Evolutionary conservation across 2,888 invertebrate species (phyloP), one percentile per base, ranked within the genome.

Genomic region (Cinara cedri): DNA sequence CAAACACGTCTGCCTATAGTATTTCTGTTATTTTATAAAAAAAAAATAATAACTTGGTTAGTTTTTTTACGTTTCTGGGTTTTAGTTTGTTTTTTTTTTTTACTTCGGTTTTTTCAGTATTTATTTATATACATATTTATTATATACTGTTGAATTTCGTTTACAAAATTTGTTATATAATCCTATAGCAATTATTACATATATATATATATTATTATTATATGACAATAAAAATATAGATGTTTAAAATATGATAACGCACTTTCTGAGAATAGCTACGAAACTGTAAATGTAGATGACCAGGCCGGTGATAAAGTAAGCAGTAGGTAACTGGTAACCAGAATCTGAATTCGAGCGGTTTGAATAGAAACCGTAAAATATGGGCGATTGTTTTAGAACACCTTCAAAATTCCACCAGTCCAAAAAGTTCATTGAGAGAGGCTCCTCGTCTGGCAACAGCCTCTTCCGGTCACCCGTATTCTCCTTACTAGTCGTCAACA

Each of bases 351-450:
- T 75, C 70, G 86, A 86, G 70, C 89, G 87, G 84, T 93, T 91
- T 65, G 93, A 93, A 86, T 95, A 97, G 89, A 93, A 98, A 74
- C 98, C 98, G 85, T 98, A 98, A 87, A 98, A 98, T 83, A 98
- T 90, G 0, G 97, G 94, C 0, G 98, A 98, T 85, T 94, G 95
- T 85, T 95, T 94, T 10, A 95, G 87, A 44, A 91, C 88, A 0
- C 97, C 98, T 85, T 97, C 96, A 84, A 97, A 98, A 85, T 97
- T 95, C 96, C 96, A 96, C n/a, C 98, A 88, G 0, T 95, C 96
- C 65, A 94, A 89, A 65, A 98, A 88, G 85, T 96, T 93, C n/a
- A 92, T 92, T 0, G 97, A 92, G 82, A 91, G 93, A 26, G 88
- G 88, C 81, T 87, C 86, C 85, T 97, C 96, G 75, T 93, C 91